A percentile compares a stretch with the other conserved stretches of the same genome.
Evolutionary conservation across 2,888 invertebrate genomes (phyloP).

Genomic region (Dichetophora obliterata): DNA sequence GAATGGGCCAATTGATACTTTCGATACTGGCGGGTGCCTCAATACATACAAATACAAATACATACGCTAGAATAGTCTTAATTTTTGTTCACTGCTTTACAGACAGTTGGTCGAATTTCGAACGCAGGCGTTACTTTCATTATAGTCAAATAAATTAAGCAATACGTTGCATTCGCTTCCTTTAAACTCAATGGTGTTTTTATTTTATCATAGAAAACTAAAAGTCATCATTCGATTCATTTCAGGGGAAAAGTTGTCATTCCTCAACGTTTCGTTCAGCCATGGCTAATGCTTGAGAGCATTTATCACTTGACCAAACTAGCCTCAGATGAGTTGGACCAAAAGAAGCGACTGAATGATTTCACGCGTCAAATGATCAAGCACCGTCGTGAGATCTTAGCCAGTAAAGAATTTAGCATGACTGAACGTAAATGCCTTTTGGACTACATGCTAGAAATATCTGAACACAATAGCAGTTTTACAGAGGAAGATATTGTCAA

Average conservation of each 20-base stretch:
- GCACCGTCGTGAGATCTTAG: constrained; percentile 59
- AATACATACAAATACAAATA: too few relatives aligned
- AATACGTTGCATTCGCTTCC: too few relatives aligned
- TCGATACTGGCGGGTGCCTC: too few relatives aligned
- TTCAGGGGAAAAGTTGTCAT: constrained; percentile 72
- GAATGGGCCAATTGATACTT: too few relatives aligned
- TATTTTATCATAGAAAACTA: too few relatives aligned
- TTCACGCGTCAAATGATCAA: constrained; percentile 70
- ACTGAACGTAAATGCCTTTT: constrained; percentile 68
- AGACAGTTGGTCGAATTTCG: too few relatives aligned
- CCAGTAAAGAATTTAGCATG: constrained; percentile 49
- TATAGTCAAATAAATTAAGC: too few relatives aligned
- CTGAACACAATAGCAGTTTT: constrained; percentile 71
- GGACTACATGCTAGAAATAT: constrained; percentile 73
- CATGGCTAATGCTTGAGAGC: constrained; percentile 74
- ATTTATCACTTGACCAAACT: constrained; percentile 72
- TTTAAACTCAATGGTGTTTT: too few relatives aligned
- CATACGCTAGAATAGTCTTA: too few relatives aligned
- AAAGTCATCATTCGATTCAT: too few relatives aligned
- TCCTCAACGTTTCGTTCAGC: constrained; percentile 71
- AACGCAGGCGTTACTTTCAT: too few relatives aligned
- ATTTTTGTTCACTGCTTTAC: too few relatives aligned
- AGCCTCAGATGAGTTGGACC: constrained; percentile 71
- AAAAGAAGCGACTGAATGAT: constrained; percentile 70
- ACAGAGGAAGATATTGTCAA: constrained; percentile 74